Evolutionary conservation across 2,888 invertebrate genomes (phyloP), one percentile per base, ranked within the genome.

Genomic region (Hedya salicella): DNA sequence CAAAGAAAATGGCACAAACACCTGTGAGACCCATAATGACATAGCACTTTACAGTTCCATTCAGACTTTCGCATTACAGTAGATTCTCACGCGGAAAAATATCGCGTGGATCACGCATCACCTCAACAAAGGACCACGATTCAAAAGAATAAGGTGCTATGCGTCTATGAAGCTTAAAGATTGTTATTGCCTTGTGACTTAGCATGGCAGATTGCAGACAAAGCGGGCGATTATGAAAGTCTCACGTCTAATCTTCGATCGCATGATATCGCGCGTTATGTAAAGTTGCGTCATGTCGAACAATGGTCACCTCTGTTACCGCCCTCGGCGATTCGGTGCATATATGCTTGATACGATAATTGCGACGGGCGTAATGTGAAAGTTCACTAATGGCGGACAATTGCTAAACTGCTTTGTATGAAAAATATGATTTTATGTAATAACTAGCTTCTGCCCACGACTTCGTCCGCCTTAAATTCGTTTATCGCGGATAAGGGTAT

Each of bases 221-320:
- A 60, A 60, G 60, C 13, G 39, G 40, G 48, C 32, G 48, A 59
- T 85, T 86, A 81, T 74, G 85, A 82, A 83, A 82, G 82, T 85
- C 87, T 79, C 85, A 83, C 83, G 79, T 71, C 78, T 85, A 88
- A 88, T 87, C 82, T 74, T 72, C 70, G 75, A 80, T 82, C 82
- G 78, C 70, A 72, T 74, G 74, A 72, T 76, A 79, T 76, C 74
- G 71, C 36, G 1, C 69, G 76, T 83, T 83, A 82, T 81, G 82
- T 85, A 80, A 83, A 77, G 73, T 85, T 84, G 78, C 86, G 72
- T 80, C 83, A 84, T 74, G 74, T 50, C 54, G 67, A 68, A 80
- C 78, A 77, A 78, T 76, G 76, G 72, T 72, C 75, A 75, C 75
- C n/a, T n/a, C n/a, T 25, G 25, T 25, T 25, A 6, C 62, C 62